Percentiles rank a stretch among this genome's conserved stretches.
phyloP scores from a whole-genome alignment of 1,140 invertebrate species.

The Drosophila baimaii region DNA sequence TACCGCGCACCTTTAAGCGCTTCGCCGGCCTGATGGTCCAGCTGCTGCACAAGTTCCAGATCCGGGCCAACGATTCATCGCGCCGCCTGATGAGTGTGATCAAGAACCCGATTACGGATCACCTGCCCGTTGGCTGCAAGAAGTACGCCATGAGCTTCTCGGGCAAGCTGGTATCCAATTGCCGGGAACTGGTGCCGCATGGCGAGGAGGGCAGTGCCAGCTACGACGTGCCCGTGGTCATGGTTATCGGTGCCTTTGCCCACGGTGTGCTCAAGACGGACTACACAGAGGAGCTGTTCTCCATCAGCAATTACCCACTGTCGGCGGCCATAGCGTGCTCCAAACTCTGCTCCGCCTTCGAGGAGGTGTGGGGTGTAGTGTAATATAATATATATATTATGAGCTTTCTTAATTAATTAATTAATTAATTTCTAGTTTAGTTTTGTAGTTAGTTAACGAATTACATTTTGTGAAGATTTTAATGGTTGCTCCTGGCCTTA shows the following conservation, averaged over 20 bases:
- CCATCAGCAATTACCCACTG: conserved; percentile 98
- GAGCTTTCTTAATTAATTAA: neutral
- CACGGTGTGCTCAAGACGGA: conserved; percentile 96
- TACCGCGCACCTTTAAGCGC: conserved; percentile 98
- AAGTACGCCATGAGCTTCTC: conserved; percentile 97
- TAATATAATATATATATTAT: conserved; percentile 78
- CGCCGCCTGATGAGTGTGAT: conserved; percentile 98
- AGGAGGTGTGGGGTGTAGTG: conserved; percentile 96
- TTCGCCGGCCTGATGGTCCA: conserved; percentile 99
- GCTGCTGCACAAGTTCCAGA: conserved; percentile 96
- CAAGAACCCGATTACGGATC: conserved; percentile 97
- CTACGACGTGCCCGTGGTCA: conserved; percentile 92
- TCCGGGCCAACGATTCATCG: conserved; percentile 94
- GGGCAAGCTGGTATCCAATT: conserved; percentile 90
- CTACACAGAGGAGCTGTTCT: conserved; percentile 95
- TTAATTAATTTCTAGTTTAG: conserved; percentile 23
- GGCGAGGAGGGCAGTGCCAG: conserved; percentile 55
- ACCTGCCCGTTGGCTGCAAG: conserved; percentile 97
- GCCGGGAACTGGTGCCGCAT: conserved; percentile 91
- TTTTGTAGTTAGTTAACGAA: conserved; percentile 12
- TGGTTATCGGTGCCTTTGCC: conserved; percentile 98
- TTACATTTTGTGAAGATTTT: no score
- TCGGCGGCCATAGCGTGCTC: conserved; percentile 98
- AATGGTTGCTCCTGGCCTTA: no score
- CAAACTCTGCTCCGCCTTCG: conserved; percentile 98